Conservation (phyloP, 2,888 invertebrate genomes). For the Lithophane socia region DNA sequence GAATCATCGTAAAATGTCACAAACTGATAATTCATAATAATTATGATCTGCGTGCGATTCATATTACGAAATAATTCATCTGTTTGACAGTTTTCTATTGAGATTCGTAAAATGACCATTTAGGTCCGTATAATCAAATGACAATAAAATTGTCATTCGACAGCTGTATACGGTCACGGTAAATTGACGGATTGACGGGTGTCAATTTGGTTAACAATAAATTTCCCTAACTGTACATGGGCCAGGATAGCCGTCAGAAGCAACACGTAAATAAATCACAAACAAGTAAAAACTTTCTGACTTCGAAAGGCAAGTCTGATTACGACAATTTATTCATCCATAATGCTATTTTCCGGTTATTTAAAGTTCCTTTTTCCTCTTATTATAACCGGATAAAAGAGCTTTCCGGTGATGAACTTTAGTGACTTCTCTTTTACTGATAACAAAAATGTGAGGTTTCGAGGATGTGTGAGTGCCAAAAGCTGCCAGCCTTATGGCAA, state of each 20-base stretch:
- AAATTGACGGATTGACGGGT: not conserved
- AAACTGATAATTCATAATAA: no score
- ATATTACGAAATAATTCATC: no score
- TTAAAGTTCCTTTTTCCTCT: conserved; percentile 1
- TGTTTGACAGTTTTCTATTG: no score
- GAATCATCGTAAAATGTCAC: no score
- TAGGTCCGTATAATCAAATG: not conserved
- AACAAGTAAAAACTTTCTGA: conserved; percentile 14
- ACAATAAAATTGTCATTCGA: no score
- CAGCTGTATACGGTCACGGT: not conserved
- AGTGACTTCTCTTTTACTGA: conserved; percentile 16
- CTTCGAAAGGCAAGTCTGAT: conserved; percentile 2
- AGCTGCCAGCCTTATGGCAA: no score
- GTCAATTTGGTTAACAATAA: not conserved
- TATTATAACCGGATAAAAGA: conserved; percentile 40
- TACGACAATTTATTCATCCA: conserved; percentile 28
- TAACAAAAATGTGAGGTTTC: conserved; percentile 1
- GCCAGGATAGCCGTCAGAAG: not conserved
- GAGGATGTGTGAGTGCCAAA: no score
- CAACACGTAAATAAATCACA: conserved; percentile 33
- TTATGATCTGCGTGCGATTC: no score
- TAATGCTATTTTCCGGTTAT: conserved; percentile 27
- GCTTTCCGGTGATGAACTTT: conserved; percentile 18
- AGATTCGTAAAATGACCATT: no score
- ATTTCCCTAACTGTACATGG: not conserved